Conservation (phyloP, 2,888 invertebrate genomes). For the Nasonia oneida region DNA sequence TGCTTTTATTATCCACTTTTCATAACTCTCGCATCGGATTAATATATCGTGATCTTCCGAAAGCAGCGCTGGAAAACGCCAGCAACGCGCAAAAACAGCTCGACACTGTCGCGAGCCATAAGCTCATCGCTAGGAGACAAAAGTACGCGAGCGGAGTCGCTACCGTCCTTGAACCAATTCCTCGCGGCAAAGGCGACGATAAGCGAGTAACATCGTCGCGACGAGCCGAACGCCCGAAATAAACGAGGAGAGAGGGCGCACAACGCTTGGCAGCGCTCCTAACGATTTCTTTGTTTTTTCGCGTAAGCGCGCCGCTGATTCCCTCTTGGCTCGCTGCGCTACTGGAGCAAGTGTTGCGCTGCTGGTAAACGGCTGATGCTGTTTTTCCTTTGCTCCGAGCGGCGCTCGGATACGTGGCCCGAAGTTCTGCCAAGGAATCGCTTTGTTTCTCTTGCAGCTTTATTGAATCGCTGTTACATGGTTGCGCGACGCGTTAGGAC, state of each 20-base stretch:
- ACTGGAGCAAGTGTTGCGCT: neutral
- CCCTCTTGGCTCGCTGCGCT: neutral
- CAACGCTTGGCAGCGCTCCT: constrained; percentile 34
- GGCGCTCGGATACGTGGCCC: neutral
- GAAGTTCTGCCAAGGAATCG: neutral
- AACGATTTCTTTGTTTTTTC: constrained; percentile 50
- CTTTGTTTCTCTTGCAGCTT: neutral
- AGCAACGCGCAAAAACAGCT: neutral
- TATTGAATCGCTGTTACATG: constrained; percentile 8
- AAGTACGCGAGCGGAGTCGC: neutral
- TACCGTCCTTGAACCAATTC: constrained; percentile 58
- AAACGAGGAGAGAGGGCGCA: constrained; percentile 4
- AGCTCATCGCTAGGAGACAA: neutral
- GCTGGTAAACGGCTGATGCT: neutral
- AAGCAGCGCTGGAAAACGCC: neutral
- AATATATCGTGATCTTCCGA: neutral
- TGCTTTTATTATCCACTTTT: too few species aligned
- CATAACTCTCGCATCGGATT: neutral
- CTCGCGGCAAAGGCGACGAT: constrained; percentile 26
- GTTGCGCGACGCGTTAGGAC: neutral
- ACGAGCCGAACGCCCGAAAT: constrained; percentile 11
- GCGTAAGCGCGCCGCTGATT: neutral
- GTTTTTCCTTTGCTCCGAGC: neutral
- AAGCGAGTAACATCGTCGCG: constrained; percentile 48
- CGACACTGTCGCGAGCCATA: neutral